These are phyloP conservation scores for Nothobranchius furzeri DNA, from an alignment of 2,113 vertebrate species.

Conservation along the genomic window DNA sequence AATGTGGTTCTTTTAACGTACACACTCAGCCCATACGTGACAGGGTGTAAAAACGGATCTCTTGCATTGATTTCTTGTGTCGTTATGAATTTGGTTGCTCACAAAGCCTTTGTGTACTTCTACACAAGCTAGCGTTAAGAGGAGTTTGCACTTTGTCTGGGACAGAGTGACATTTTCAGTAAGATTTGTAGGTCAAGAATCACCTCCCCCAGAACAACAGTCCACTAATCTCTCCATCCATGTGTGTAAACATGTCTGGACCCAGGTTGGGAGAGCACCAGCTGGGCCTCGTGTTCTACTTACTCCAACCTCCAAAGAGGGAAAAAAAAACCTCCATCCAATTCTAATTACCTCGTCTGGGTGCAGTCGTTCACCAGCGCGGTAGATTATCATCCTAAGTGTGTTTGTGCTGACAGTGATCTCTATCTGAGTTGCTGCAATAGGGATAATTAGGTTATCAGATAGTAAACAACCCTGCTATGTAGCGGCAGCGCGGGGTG, in stretches of 20 bases:
- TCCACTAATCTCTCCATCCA: conserved; percentile 55
- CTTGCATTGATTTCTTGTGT: background rate
- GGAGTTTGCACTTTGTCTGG: conserved; percentile 43
- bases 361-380: conserved; percentile 44
- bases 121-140: conserved; percentile 2
- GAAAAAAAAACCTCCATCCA: conserved; percentile 9
- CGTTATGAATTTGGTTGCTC: background rate
- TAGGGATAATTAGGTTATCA: conserved; percentile 71
- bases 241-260: conserved; percentile 51
- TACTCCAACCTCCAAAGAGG: conserved; percentile 5
- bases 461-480: conserved; percentile 51
- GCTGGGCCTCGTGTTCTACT: conserved; percentile 20
- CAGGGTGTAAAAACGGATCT: background rate
- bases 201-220: conserved; percentile 52
- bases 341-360: conserved; percentile 47
- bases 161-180: conserved; percentile 63
- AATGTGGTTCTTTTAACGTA: too few species aligned
- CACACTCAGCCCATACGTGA: background rate
- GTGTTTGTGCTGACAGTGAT: conserved; percentile 59
- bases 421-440: conserved; percentile 52
- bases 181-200: conserved; percentile 67
- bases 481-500: conserved; percentile 29
- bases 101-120: conserved; percentile 7
- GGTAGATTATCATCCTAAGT: conserved; percentile 57
- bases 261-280: conserved; percentile 30